A percentile compares a stretch with the other conserved stretches of the same genome.
Evolutionary conservation across 1,140 invertebrate genomes (phyloP).

Genomic region (Drosophila biarmipes): DNA sequence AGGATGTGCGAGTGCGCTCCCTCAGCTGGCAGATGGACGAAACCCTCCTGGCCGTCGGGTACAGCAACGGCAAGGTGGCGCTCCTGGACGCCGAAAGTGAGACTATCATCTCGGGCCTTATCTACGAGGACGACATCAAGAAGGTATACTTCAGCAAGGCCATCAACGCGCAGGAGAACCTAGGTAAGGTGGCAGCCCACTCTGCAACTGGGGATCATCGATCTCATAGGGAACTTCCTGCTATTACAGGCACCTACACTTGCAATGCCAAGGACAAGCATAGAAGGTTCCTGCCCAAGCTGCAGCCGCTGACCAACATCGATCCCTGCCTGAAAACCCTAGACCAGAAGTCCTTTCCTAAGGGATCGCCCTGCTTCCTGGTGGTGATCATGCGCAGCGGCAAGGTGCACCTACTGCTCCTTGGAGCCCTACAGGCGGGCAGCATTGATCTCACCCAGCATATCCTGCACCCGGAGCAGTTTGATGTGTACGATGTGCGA

Average conservation of each 20-base stretch:
- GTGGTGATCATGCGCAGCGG: slow-evolving; percentile 91
- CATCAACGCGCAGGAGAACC: slow-evolving; percentile 56
- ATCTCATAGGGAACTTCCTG: background rate
- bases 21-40: slow-evolving; percentile 98
- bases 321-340: slow-evolving; percentile 69
- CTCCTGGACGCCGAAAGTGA: slow-evolving; percentile 95
- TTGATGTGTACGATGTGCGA: slow-evolving; percentile 87
- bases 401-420: slow-evolving; percentile 90
- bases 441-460: slow-evolving; percentile 88
- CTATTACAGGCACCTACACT: slow-evolving; percentile 51
- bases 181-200: slow-evolving; percentile 6
- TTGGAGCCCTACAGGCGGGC: slow-evolving; percentile 93
- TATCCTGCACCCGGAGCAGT: slow-evolving; percentile 85
- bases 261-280: slow-evolving; percentile 72
- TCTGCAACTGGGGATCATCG: background rate
- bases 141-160: slow-evolving; percentile 86
- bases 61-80: slow-evolving; percentile 88
- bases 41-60: slow-evolving; percentile 92
- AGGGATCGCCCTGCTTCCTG: slow-evolving; percentile 91
- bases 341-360: slow-evolving; percentile 88
- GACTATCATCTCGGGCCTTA: slow-evolving; percentile 90
- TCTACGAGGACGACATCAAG: slow-evolving; percentile 86
- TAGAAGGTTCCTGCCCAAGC: slow-evolving; percentile 55
- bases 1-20: slow-evolving; percentile 88
- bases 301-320: slow-evolving; percentile 68